Base-by-base conservation (phyloP, 2,888 invertebrate genomes). In the Panorpa germanica region DNA sequence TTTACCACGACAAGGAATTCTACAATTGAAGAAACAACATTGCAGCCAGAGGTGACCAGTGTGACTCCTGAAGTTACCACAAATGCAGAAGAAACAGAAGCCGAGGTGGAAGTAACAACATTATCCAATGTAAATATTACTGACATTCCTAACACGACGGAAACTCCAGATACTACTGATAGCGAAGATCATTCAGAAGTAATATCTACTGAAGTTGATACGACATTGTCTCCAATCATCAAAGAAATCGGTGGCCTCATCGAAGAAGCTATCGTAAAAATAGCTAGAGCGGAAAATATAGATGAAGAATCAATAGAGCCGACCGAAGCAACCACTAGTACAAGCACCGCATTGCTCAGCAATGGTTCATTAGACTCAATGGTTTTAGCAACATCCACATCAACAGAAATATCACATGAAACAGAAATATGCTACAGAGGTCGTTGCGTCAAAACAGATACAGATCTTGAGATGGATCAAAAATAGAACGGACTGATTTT, bases 371-470 rank as follows among this genome's bases (percentile, higher is more conserved):
- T 53, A 52, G 46, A 52, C 29, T 47, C 50, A 33, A 49, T 51
- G n/a, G 49, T 53, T 5, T 54, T 49, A 35, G 52, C 53, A 21
- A 83, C 82, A 1, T 77, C 80, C 3, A 78, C 75, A 44, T 77
- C 78, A 3, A 81, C 81, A 12, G 78, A 78, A 50, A 61, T 80
- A 24, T 77, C 81, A 9, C 75, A 82, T 40, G 81, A 83, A 63
- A 83, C 83, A 19, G 83, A 83, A 56, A 85, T 85, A 37, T 85
- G 85, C 47, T 85, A 76, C 50, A 69, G 77, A 47, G 85, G 85
- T 9, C 71, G 74, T 45, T 85, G 85, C 50, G 69, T 83, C 37
- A 82, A 82, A 55, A 63, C 66, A 19, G 22, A 33, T n/a, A n/a
- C n/a, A n/a, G n/a, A n/a, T n/a, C n/a, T n/a, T n/a, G n/a, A n/a